Conservation (phyloP, 2,113 vertebrate species). For the Plestiodon gilberti region DNA sequence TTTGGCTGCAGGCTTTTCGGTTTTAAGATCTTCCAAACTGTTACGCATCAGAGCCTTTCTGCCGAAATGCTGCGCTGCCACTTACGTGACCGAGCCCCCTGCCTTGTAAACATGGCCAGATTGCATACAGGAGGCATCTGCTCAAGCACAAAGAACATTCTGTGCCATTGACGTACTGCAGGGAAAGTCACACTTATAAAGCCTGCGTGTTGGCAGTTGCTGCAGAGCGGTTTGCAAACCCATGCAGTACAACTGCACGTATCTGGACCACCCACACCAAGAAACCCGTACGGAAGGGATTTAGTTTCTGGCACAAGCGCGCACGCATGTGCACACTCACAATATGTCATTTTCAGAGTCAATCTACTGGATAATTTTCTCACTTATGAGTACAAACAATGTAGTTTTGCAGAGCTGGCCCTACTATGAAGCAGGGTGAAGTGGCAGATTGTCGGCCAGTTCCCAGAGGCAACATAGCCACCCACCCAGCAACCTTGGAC, state of each 20-base stretch:
- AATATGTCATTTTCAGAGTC: neutral
- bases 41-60: neutral
- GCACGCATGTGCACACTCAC: too few species aligned
- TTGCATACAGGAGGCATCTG: neutral
- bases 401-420: too few species aligned
- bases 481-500: too few species aligned
- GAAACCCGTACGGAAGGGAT: neutral
- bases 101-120: conserved; percentile 6
- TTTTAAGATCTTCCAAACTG: neutral
- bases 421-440: too few species aligned
- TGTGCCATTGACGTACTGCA: neutral
- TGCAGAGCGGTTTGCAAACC: neutral
- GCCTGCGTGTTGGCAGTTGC: neutral
- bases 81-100: neutral
- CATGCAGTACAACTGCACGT: neutral
- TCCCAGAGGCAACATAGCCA: too few species aligned
- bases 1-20: neutral
- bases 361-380: neutral
- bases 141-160: neutral
- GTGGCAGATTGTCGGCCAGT: too few species aligned
- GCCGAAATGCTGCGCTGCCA: neutral
- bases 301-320: neutral
- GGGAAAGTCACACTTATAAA: neutral
- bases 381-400: neutral
- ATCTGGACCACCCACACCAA: neutral